phyloP scores from a whole-genome alignment of 2,797 vertebrate genomes.

The Loriculus beryllinus region DNA sequence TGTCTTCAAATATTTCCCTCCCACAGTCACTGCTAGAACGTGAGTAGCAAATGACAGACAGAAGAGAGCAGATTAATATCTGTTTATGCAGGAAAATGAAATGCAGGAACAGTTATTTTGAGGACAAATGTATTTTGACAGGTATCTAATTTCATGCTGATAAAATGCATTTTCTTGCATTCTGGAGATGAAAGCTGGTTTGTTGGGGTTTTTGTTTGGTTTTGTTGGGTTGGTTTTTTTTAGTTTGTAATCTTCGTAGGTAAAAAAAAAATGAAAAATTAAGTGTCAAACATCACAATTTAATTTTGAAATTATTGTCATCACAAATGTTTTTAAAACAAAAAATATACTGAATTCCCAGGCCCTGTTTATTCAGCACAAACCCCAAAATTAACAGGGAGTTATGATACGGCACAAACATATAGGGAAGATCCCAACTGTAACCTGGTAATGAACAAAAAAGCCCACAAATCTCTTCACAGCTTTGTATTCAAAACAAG shows the following conservation, averaged over 20 bases:
- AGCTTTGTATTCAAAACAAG: not conserved
- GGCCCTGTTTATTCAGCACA: constrained; percentile 12
- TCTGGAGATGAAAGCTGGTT: constrained; percentile 16
- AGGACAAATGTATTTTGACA: constrained; percentile 76
- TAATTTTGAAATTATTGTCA: constrained; percentile 31
- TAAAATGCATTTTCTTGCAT: constrained; percentile 64
- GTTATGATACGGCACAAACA: not conserved
- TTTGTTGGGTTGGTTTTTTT: not conserved
- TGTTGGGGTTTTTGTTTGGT: not conserved
- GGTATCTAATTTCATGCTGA: constrained; percentile 74
- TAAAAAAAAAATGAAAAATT: not conserved
- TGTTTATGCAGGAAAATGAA: constrained; percentile 72
- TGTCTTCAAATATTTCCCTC: constrained; percentile 62
- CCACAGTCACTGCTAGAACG: constrained; percentile 33
- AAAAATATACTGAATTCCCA: not conserved
- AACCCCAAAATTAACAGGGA: not conserved
- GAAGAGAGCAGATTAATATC: constrained; percentile 63
- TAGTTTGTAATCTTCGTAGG: not conserved
- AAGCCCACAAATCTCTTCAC: not conserved
- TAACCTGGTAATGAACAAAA: not conserved
- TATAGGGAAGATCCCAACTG: not conserved
- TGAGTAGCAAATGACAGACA: constrained; percentile 59
- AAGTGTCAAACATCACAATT: constrained; percentile 55
- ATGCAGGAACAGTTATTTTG: constrained; percentile 69
- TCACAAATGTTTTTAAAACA: constrained; percentile 7